Evolutionary conservation across 1,140 invertebrate species (phyloP), one percentile per base, ranked within the genome.

Genomic region (Eubasilissa regina): DNA sequence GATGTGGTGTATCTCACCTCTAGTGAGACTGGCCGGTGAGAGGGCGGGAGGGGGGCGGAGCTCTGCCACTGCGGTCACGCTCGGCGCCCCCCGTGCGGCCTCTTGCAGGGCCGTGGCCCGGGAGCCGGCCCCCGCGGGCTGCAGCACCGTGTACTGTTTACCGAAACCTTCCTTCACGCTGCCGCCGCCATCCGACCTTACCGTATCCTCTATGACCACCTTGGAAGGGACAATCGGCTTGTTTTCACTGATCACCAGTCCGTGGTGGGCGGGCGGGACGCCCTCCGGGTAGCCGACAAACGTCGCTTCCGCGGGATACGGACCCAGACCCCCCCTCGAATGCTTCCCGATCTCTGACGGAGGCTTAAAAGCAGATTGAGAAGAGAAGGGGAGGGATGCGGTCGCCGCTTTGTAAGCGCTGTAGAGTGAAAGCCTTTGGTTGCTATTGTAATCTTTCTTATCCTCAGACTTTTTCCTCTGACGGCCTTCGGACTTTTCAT

Each of bases 111-210:
- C 94, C 17, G 93, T 94, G 0, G 94, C 94, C 44, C 94, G 90
- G 6, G 94, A 95, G 3, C 94, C 93, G 0, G 92, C 90, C 13
- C 92, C 93, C 9, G 95, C 94, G 0, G 95, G 95, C 84, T 96
- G 95, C 15, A 96, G 88, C 66, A 95, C 95, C 13, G 95, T 96
- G 84, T 96, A 96, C 84, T 96, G 94, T 86, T 95, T 92, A 0
- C 77, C 79, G 56, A 72, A 58, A 66, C 12, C 86, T 83, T 80
- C 85, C 85, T 83, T 86, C 85, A 43, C 86, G 85, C 62, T 78
- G 25, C 21, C 62, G 13, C 56, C 17, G 0, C 75, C 70, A 1
- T 56, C 62, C 85, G 86, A 1, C 86, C 86, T 68, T 86, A 87
- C 11, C 85, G 86, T 13, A 85, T 86, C 25, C 86, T 84, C 25